These are phyloP conservation scores for Heteromurus nitidus DNA, from an alignment of 2,888 invertebrate species.

Conservation along the genomic window DNA sequence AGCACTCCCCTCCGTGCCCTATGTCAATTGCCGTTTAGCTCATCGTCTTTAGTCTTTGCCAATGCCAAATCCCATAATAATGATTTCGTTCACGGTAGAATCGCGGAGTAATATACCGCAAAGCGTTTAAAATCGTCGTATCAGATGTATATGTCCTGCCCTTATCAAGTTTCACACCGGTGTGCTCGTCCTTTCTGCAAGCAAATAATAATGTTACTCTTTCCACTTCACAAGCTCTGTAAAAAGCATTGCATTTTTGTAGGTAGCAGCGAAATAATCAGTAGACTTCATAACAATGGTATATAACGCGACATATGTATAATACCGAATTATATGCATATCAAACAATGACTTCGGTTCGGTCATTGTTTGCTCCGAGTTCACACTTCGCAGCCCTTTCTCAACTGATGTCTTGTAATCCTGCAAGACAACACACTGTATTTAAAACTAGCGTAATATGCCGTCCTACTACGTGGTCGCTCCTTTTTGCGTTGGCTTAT, in stretches of 20 bases:
- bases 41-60: background rate
- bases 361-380: constrained; percentile 59
- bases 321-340: constrained; percentile 10
- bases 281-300: constrained; percentile 15
- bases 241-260: too few species aligned
- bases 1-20: background rate
- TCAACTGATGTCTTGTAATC: too few species aligned
- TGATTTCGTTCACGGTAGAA: too few species aligned
- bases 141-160: background rate
- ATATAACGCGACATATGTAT: constrained; percentile 7
- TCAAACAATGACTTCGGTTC: constrained; percentile 34
- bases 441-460: constrained; percentile 1
- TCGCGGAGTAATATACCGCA: background rate
- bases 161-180: constrained; percentile 46
- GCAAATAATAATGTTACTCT: constrained; percentile 5
- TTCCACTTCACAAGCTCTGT: too few species aligned
- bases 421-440: background rate
- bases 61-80: background rate
- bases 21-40: constrained; percentile 1
- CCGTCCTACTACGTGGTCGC: background rate
- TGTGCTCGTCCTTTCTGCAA: constrained; percentile 2
- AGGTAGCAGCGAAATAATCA: too few species aligned
- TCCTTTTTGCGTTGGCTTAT: constrained; percentile 26
- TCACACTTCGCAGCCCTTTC: too few species aligned
- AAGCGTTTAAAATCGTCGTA: background rate